These are phyloP conservation scores for Brachylomia viminalis DNA, from an alignment of 2,888 invertebrate genomes.

Conservation along the genomic window DNA sequence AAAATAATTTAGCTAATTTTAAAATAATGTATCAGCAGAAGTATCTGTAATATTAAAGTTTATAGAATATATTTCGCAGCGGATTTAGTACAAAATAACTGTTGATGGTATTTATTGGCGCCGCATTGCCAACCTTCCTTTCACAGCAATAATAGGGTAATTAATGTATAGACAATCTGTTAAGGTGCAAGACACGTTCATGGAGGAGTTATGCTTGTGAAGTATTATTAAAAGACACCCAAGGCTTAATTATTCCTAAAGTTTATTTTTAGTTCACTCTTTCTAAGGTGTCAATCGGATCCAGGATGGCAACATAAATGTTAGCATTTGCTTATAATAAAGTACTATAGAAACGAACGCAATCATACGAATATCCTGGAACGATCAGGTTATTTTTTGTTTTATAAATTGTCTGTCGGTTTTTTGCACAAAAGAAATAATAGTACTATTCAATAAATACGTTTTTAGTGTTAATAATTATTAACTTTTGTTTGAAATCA, in stretches of 20 bases:
- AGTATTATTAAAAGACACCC: constrained; percentile 70
- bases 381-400: not conserved
- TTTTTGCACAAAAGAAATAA: constrained; percentile 66
- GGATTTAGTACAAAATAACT: constrained; percentile 60
- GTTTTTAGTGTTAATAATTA: constrained; percentile 59
- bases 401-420: constrained; percentile 48
- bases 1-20: constrained; percentile 62
- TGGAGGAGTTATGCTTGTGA: constrained; percentile 52
- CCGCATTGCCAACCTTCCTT: constrained; percentile 42
- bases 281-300: constrained; percentile 43
- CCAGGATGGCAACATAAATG: constrained; percentile 33
- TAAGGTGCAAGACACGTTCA: constrained; percentile 45
- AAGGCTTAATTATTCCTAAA: constrained; percentile 62
- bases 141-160: constrained; percentile 63
- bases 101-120: constrained; percentile 51
- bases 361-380: constrained; percentile 40
- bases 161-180: constrained; percentile 41
- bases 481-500: constrained; percentile 65
- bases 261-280: constrained; percentile 50
- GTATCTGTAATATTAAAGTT: constrained; percentile 26
- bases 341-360: constrained; percentile 33
- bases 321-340: constrained; percentile 35
- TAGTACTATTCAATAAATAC: constrained; percentile 64
- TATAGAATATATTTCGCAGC: constrained; percentile 51
- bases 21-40: constrained; percentile 27